A percentile compares a stretch with the other conserved stretches of the same genome.
These are phyloP conservation scores for Polypedilum pembai DNA, from an alignment of 1,140 invertebrate species.

Conservation along the genomic window DNA sequence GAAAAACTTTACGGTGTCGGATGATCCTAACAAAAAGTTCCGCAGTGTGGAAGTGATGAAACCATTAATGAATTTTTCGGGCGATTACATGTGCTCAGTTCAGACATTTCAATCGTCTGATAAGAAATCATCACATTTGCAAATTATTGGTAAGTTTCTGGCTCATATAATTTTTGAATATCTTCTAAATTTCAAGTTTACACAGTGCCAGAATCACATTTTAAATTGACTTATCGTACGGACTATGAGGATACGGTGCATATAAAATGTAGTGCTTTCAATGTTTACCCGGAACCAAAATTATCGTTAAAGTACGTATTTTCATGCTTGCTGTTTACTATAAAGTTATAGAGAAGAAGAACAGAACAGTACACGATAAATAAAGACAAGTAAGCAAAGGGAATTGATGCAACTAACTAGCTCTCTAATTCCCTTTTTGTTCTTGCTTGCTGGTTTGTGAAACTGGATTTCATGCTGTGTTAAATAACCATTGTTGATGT, in stretches of 20 bases:
- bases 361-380: too few relatives aligned
- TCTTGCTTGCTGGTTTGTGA: too few relatives aligned
- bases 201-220: constrained; percentile 30
- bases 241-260: constrained; percentile 24
- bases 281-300: constrained; percentile 29
- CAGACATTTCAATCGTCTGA: constrained; percentile 43
- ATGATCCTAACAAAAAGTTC: constrained; percentile 35
- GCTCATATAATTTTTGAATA: not conserved
- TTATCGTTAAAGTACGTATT: constrained; percentile 27
- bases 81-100: constrained; percentile 43
- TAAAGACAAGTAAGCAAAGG: too few relatives aligned
- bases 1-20: not conserved
- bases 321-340: not conserved
- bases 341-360: too few relatives aligned
- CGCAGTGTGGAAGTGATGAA: constrained; percentile 43
- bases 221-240: constrained; percentile 15
- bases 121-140: constrained; percentile 42
- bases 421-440: too few relatives aligned
- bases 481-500: too few relatives aligned
- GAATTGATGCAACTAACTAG: too few relatives aligned
- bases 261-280: constrained; percentile 26
- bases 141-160: constrained; percentile 41
- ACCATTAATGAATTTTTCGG: constrained; percentile 44
- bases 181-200: not conserved
- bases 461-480: too few relatives aligned